phyloP scores from a whole-genome alignment of 64 coral and sea anemone genomes.

The Stichodactyla mertensii region DNA sequence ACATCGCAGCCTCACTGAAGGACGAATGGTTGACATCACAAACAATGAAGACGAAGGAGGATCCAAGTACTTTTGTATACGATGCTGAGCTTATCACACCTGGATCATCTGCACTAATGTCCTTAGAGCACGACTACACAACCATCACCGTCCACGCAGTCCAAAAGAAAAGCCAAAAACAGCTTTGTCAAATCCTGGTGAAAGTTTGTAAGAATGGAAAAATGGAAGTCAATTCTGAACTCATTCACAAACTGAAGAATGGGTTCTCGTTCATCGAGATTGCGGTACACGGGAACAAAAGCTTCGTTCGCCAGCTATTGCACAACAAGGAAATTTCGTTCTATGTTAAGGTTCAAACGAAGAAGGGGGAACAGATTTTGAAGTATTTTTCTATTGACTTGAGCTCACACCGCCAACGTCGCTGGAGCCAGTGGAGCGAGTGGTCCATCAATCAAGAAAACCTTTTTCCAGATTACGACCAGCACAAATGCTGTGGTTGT shows the following conservation, averaged over 20 bases:
- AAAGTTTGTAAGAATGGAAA: conserved; percentile 18
- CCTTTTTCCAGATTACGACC: conserved; percentile 46
- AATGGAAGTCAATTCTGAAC: conserved; percentile 3
- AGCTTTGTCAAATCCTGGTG: conserved; percentile 43
- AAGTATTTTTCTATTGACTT: conserved; percentile 48
- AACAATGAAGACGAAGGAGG: not conserved
- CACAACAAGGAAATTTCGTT: conserved; percentile 45
- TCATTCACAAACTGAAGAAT: conserved; percentile 30
- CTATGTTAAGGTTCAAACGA: not conserved
- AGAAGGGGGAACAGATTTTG: not conserved
- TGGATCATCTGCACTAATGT: conserved; percentile 33
- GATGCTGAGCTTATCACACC: conserved; percentile 25
- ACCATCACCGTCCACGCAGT: conserved; percentile 13
- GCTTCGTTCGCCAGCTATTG: conserved; percentile 15
- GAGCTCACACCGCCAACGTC: not conserved
- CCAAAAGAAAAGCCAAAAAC: conserved; percentile 24
- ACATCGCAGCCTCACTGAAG: not conserved
- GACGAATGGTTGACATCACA: conserved; percentile 39
- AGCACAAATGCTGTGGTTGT: conserved; percentile 48
- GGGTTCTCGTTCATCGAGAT: conserved; percentile 38
- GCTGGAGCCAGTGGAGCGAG: conserved; percentile 14
- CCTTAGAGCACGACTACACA: conserved; percentile 16
- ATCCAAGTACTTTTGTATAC: not conserved
- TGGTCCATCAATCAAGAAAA: not conserved
- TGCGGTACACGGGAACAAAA: not conserved